These are phyloP conservation scores for Hirudo medicinalis DNA, from an alignment of 1,140 invertebrate genomes.

Conservation along the genomic window DNA sequence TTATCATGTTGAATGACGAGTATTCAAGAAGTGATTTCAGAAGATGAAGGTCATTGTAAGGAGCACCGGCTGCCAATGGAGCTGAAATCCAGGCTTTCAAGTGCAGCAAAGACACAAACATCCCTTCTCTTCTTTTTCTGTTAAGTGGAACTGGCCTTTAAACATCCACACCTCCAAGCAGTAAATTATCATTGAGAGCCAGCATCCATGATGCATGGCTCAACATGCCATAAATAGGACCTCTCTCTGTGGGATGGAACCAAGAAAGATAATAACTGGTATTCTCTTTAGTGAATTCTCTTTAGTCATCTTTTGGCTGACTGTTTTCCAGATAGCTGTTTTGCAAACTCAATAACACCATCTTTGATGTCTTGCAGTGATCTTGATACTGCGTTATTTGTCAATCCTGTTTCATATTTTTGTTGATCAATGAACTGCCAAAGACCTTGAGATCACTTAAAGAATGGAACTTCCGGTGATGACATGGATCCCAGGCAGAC, in stretches of 20 bases:
- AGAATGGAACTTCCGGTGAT: too few relatives aligned
- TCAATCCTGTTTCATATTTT: too few relatives aligned
- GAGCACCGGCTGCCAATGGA: conserved; percentile 30
- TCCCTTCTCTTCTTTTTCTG: conserved; percentile 27
- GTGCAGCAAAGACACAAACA: conserved; percentile 29
- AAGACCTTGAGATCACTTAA: too few relatives aligned
- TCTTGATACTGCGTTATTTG: too few relatives aligned
- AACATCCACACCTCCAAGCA: conserved; percentile 37
- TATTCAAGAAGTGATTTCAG: conserved; percentile 28
- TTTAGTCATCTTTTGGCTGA: too few relatives aligned
- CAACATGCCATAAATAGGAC: conserved; percentile 30
- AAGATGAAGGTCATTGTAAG: conserved; percentile 29
- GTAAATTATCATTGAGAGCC: conserved; percentile 39
- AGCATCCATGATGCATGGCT: conserved; percentile 34
- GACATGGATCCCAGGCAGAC: conserved; percentile 11
- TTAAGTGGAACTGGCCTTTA: conserved; percentile 29
- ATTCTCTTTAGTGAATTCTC: too few relatives aligned
- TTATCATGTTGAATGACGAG: conserved; percentile 27
- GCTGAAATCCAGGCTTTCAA: conserved; percentile 27
- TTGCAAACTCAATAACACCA: too few relatives aligned
- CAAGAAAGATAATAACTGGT: too few relatives aligned
- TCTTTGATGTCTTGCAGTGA: too few relatives aligned
- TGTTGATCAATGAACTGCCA: too few relatives aligned
- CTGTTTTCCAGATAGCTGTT: too few relatives aligned
- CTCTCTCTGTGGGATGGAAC: too few relatives aligned